Conservation (phyloP, 1,140 invertebrate genomes). For the Drepana arcuata region DNA sequence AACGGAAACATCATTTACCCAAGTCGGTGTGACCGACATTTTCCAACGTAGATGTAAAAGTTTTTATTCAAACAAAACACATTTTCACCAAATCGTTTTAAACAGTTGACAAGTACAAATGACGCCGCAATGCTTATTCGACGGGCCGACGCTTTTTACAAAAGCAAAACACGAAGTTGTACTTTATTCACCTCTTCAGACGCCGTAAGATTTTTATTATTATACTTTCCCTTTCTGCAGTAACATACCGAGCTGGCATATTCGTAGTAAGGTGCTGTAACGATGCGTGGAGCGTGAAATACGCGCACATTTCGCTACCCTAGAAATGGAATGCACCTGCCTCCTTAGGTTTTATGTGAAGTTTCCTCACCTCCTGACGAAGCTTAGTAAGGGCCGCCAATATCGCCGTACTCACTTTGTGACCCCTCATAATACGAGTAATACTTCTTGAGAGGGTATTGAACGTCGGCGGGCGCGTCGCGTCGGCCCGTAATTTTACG, state of each 20-base stretch:
- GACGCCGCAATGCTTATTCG: too few species aligned
- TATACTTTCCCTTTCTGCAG: constrained; percentile 50
- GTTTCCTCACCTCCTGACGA: constrained; percentile 60
- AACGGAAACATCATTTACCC: too few species aligned
- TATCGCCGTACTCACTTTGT: constrained; percentile 64
- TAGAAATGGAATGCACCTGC: constrained; percentile 65
- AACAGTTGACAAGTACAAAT: too few species aligned
- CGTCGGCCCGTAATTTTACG: constrained; percentile 48
- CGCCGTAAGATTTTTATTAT: constrained; percentile 58
- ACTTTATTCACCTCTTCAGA: constrained; percentile 27
- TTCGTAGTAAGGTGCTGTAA: constrained; percentile 49
- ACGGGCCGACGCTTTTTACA: too few species aligned
- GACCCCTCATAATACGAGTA: constrained; percentile 65
- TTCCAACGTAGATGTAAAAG: too few species aligned
- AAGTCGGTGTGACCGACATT: too few species aligned
- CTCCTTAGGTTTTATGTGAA: constrained; percentile 67
- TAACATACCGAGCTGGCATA: constrained; percentile 28
- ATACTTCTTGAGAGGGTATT: constrained; percentile 65
- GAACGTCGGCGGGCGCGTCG: constrained; percentile 39
- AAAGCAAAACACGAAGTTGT: constrained; percentile 23
- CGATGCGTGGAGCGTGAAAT: constrained; percentile 62
- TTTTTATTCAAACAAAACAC: too few species aligned
- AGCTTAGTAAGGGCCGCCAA: constrained; percentile 55
- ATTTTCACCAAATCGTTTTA: too few species aligned
- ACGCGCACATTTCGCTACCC: constrained; percentile 56